These are phyloP conservation scores for Cheilosia urbana DNA, from an alignment of 2,888 invertebrate species.

Conservation along the genomic window DNA sequence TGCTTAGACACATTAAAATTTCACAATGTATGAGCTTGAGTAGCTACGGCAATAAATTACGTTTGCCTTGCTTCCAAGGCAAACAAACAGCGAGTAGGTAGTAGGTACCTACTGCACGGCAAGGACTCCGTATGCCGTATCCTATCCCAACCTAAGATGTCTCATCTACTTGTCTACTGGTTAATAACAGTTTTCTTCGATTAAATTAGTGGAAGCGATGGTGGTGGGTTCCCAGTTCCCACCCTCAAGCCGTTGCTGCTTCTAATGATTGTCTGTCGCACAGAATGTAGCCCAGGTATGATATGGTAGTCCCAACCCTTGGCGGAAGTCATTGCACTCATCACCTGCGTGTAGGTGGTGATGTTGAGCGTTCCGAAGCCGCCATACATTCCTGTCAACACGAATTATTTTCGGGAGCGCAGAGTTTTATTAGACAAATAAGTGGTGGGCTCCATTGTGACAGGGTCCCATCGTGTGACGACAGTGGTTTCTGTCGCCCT, in stretches of 20 bases:
- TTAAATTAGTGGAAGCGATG: conserved; percentile 72
- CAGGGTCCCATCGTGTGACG: conserved; percentile 63
- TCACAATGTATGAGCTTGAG: conserved; percentile 76
- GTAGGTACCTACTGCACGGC: conserved; percentile 11
- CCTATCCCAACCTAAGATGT: conserved; percentile 48
- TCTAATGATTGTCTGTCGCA: conserved; percentile 63
- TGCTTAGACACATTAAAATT: conserved; percentile 84
- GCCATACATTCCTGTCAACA: conserved; percentile 77
- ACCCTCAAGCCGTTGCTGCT: conserved; percentile 25
- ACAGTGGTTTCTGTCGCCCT: conserved; percentile 38
- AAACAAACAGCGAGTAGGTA: conserved; percentile 60
- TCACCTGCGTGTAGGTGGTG: conserved; percentile 56
- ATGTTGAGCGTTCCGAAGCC: conserved; percentile 39
- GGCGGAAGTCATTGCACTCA: conserved; percentile 70
- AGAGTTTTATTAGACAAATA: conserved; percentile 77
- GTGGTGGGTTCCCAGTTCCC: background rate
- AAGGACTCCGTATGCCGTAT: conserved; percentile 11
- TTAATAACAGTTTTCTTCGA: conserved; percentile 76
- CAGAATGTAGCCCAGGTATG: conserved; percentile 22
- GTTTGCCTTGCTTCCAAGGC: conserved; percentile 66
- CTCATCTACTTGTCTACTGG: conserved; percentile 71
- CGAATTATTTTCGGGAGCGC: conserved; percentile 75
- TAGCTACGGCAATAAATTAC: conserved; percentile 72
- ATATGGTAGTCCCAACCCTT: conserved; percentile 46
- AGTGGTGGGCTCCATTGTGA: conserved; percentile 76